Conservation (phyloP, 2,113 vertebrate species). For the Melanocharis versteri region DNA sequence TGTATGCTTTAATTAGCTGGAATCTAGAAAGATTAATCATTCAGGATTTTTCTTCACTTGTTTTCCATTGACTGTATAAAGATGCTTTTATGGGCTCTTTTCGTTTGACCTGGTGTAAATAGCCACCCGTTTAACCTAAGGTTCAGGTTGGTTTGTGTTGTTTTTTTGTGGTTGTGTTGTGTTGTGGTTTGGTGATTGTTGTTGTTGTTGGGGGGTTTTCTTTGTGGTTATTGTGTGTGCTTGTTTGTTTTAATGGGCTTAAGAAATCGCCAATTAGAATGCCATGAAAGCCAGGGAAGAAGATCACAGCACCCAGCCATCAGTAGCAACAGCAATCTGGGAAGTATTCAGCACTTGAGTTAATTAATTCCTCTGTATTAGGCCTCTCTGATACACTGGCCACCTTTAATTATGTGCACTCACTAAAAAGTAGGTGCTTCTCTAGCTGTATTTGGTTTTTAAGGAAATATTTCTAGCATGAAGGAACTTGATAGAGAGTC, state of each 20-base stretch:
- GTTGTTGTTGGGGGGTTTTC: neutral
- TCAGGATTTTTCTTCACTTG: neutral
- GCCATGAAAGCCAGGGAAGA: constrained; percentile 31
- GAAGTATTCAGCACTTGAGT: constrained; percentile 33
- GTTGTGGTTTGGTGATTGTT: neutral
- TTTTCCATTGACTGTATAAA: constrained; percentile 66
- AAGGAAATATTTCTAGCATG: constrained; percentile 44
- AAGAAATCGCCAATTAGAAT: constrained; percentile 69
- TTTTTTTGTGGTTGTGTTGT: neutral
- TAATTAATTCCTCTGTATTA: constrained; percentile 64
- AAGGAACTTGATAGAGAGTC: constrained; percentile 23
- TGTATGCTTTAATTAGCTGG: constrained; percentile 67
- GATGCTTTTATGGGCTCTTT: constrained; percentile 69
- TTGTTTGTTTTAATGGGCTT: constrained; percentile 57
- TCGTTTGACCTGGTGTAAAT: constrained; percentile 58
- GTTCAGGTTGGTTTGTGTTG: neutral
- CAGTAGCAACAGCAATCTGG: constrained; percentile 53
- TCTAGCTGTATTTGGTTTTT: constrained; percentile 50
- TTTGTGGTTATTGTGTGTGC: neutral
- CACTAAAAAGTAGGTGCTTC: constrained; percentile 35
- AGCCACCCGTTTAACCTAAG: constrained; percentile 65
- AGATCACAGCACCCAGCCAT: constrained; percentile 17
- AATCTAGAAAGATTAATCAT: constrained; percentile 33
- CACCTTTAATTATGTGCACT: constrained; percentile 49
- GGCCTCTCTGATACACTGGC: constrained; percentile 32